Conservation (phyloP, 2,888 invertebrate species). For the Drosophila mimica region DNA sequence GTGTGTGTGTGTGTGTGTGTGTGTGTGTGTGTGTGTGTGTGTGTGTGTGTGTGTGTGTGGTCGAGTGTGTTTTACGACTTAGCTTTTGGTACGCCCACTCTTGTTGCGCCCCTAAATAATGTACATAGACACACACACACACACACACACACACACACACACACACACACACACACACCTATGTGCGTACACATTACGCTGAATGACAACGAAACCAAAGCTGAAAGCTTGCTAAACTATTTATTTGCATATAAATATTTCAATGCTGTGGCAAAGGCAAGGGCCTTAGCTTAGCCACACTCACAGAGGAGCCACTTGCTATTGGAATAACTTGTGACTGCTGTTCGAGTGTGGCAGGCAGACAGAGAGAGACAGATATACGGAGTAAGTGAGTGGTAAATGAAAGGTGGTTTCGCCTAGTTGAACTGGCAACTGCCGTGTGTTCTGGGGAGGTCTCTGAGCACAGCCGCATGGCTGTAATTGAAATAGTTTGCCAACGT, state of each 20-base stretch:
- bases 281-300: conserved; percentile 30
- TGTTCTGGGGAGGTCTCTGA: conserved; percentile 10
- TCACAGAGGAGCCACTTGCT: conserved; percentile 36
- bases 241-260: conserved; percentile 81
- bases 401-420: conserved; percentile 17
- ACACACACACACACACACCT: neutral
- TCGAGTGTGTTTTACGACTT: conserved; percentile 54
- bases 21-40: no score
- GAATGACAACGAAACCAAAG: conserved; percentile 64
- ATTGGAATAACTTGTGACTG: conserved; percentile 42
- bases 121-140: neutral
- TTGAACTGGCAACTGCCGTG: conserved; percentile 35
- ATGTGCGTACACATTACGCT: conserved; percentile 35
- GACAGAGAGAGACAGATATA: no score
- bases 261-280: conserved; percentile 45
- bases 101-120: neutral
- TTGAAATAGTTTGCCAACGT: conserved; percentile 74
- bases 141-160: neutral
- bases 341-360: conserved; percentile 9
- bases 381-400: neutral
- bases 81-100: conserved; percentile 52
- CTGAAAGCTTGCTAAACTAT: conserved; percentile 76
- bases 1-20: conserved; percentile 15
- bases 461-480: conserved; percentile 56
- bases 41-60: conserved; percentile 8